phyloP scores from a whole-genome alignment of 2,113 vertebrate genomes.

The Sisor rabdophorus region DNA sequence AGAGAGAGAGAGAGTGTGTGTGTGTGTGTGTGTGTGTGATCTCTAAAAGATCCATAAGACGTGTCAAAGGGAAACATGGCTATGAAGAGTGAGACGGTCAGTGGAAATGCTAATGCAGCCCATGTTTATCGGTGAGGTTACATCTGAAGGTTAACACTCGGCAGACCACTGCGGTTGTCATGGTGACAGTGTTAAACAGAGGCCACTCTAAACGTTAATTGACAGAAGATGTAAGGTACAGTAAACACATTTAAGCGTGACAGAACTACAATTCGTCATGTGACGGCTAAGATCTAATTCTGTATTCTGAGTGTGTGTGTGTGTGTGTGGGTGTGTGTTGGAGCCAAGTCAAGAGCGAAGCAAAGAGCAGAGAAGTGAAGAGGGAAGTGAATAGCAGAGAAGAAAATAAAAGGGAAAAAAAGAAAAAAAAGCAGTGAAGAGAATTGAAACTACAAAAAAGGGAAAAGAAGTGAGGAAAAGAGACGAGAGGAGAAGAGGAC shows the following conservation, averaged over 20 bases:
- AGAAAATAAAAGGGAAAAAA: background rate
- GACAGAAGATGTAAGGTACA: slow-evolving; percentile 37
- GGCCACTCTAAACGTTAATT: slow-evolving; percentile 35
- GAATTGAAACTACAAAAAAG: no score
- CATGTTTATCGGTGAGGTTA: slow-evolving; percentile 47
- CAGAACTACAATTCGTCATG: background rate
- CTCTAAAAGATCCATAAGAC: slow-evolving; percentile 39
- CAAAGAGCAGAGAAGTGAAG: background rate
- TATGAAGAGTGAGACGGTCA: slow-evolving; percentile 28
- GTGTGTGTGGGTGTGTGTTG: background rate
- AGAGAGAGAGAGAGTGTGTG: background rate
- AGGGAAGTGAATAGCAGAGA: background rate
- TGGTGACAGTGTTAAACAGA: slow-evolving; percentile 38
- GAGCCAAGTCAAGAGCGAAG: no score
- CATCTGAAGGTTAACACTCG: slow-evolving; percentile 44
- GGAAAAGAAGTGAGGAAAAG: no score
- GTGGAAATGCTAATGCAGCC: slow-evolving; percentile 44
- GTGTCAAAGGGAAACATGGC: slow-evolving; percentile 26
- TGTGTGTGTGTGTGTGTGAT: slow-evolving; percentile 11
- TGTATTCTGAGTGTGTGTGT: background rate
- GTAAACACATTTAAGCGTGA: slow-evolving; percentile 24
- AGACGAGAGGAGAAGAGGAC: background rate
- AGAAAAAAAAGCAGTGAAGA: no score
- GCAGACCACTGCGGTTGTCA: slow-evolving; percentile 39
- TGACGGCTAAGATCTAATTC: background rate